Conservation (phyloP, 2,113 vertebrate species). For the Uria lomvia region DNA sequence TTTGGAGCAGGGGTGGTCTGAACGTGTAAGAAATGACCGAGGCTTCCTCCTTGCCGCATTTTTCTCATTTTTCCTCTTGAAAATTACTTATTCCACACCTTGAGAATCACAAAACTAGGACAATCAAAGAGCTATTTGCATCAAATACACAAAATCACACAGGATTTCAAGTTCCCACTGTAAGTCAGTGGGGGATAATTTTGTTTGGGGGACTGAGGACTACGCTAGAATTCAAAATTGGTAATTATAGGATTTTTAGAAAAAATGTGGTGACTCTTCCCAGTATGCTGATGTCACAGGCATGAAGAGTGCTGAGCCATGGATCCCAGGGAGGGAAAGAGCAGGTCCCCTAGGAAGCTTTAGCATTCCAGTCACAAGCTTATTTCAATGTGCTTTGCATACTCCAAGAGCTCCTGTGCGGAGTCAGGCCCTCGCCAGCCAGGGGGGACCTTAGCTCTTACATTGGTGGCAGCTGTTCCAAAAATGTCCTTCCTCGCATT, state of each 20-base stretch:
- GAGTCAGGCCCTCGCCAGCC: not conserved
- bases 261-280: not conserved
- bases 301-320: not conserved
- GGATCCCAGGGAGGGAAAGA: not conserved
- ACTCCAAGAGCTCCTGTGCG: not conserved
- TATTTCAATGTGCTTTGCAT: constrained; percentile 6
- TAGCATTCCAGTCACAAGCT: not conserved
- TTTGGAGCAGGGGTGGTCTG: not conserved
- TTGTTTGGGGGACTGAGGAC: not conserved
- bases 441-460: not conserved
- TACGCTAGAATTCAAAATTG: not conserved
- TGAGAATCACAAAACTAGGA: not conserved
- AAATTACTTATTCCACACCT: not conserved
- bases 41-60: not conserved
- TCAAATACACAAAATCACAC: not conserved
- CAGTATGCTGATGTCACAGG: not conserved
- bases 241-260: not conserved
- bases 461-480: not conserved
- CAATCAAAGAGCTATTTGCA: not conserved
- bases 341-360: not conserved
- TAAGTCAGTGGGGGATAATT: not conserved
- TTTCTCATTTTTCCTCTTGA: not conserved
- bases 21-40: not conserved
- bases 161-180: not conserved
- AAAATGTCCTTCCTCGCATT: not conserved